Percentiles rank a stretch among this genome's conserved stretches.
These are phyloP conservation scores for Ptycholaimellus sp. DNA, from an alignment of 2,888 invertebrate species.

Conservation along the genomic window DNA sequence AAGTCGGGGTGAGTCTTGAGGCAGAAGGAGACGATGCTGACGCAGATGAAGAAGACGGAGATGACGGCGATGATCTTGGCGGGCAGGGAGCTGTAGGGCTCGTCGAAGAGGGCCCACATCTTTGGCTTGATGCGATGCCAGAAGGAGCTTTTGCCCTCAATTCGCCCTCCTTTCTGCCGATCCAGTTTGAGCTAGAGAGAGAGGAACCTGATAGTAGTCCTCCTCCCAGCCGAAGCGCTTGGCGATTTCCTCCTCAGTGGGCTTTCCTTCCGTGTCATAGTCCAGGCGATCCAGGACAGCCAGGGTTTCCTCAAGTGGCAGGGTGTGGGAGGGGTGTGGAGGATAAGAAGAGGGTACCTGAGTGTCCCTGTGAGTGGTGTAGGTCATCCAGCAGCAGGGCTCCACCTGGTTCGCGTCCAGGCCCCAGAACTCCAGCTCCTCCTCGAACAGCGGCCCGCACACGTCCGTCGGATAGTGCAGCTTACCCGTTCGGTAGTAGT, in stretches of 20 bases:
- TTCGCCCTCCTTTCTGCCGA: background rate
- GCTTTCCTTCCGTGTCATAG: constrained; percentile 91
- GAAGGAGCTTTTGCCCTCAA: constrained; percentile 19
- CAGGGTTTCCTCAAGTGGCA: constrained; percentile 83
- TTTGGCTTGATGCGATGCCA: constrained; percentile 92
- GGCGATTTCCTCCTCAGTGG: constrained; percentile 59
- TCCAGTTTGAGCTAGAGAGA: background rate
- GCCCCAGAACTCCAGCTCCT: constrained; percentile 92
- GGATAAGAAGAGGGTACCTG: too few species aligned
- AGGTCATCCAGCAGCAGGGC: constrained; percentile 99
- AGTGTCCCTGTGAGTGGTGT: constrained; percentile 54
- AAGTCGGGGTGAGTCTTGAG: constrained; percentile 88
- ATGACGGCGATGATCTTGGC: constrained; percentile 86
- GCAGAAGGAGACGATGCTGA: constrained; percentile 81
- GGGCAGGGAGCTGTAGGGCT: constrained; percentile 87
- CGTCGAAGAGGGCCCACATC: constrained; percentile 96
- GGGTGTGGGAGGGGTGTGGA: too few species aligned
- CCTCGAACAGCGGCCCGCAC: constrained; percentile 93
- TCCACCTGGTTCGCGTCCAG: constrained; percentile 96
- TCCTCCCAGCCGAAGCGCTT: constrained; percentile 77
- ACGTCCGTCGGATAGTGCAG: constrained; percentile 97
- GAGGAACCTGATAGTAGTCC: constrained; percentile 57
- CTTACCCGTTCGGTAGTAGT: constrained; percentile 50
- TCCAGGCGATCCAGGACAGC: constrained; percentile 88
- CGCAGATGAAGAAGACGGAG: constrained; percentile 82